Conservation (phyloP, 2,888 invertebrate species). For the Entomobrya multifasciata region DNA sequence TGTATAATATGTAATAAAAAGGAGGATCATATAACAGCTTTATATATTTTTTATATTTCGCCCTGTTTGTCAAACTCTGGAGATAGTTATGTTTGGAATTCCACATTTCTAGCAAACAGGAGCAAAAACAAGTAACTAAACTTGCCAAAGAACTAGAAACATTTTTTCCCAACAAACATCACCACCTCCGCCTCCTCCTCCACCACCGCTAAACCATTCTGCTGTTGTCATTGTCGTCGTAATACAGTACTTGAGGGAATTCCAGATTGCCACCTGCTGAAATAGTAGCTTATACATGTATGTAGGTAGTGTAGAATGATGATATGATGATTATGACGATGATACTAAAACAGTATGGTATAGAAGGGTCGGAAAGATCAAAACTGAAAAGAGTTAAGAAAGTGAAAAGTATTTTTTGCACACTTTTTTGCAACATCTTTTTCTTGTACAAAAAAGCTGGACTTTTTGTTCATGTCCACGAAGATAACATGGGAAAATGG, state of each 20-base stretch:
- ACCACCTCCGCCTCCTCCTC: too few relatives aligned
- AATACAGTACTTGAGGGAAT: conserved; percentile 14
- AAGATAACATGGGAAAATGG: background rate
- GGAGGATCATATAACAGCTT: too few relatives aligned
- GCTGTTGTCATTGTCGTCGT: conserved; percentile 1
- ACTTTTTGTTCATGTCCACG: too few relatives aligned
- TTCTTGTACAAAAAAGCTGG: too few relatives aligned
- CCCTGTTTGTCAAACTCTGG: too few relatives aligned
- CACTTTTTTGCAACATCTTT: background rate
- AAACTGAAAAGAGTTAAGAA: background rate
- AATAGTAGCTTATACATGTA: background rate
- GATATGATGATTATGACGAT: background rate
- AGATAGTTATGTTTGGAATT: conserved; percentile 18
- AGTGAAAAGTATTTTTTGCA: background rate
- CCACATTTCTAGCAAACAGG: background rate
- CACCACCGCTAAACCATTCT: conserved; percentile 17
- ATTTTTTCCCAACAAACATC: conserved; percentile 23
- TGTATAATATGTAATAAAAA: background rate
- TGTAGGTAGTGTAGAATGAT: background rate
- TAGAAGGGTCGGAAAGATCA: background rate
- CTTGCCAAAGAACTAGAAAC: conserved; percentile 15
- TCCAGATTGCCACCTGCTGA: conserved; percentile 28
- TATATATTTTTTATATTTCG: too few relatives aligned
- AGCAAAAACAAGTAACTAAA: too few relatives aligned
- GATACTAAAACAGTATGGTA: background rate